phyloP scores from a whole-genome alignment of 1,140 invertebrate genomes.

The Pentalonia nigronervosa region DNA sequence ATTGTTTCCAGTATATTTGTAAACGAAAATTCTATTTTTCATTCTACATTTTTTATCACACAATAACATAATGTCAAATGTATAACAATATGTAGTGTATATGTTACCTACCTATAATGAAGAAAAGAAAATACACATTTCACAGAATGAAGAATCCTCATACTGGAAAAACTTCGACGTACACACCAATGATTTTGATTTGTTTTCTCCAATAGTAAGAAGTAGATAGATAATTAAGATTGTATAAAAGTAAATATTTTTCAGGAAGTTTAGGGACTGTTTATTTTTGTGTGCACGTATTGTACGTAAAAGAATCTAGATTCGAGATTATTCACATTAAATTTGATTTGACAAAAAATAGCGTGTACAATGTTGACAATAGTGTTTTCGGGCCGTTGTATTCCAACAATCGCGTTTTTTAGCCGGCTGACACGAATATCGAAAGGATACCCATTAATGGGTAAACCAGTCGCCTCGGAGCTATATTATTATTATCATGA shows the following conservation, averaged over 20 bases:
- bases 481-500: neutral
- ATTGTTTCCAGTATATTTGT: too few species aligned
- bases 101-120: neutral
- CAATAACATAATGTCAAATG: too few species aligned
- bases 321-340: neutral
- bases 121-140: neutral
- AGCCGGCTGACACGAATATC: neutral
- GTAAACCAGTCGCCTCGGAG: neutral
- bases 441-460: neutral
- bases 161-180: neutral
- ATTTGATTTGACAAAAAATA: conserved; percentile 14
- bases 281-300: neutral
- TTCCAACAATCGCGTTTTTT: neutral
- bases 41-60: too few species aligned
- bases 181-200: too few species aligned
- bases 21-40: too few species aligned
- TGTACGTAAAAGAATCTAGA: neutral
- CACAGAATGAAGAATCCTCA: neutral
- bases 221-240: neutral
- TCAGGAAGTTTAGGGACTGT: neutral
- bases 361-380: neutral
- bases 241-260: neutral
- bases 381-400: neutral
- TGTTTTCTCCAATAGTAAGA: too few species aligned
- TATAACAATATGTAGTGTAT: too few species aligned